Evolutionary conservation across 2,797 vertebrate species (phyloP).

Genomic region (Ambastaia sidthimunki): DNA sequence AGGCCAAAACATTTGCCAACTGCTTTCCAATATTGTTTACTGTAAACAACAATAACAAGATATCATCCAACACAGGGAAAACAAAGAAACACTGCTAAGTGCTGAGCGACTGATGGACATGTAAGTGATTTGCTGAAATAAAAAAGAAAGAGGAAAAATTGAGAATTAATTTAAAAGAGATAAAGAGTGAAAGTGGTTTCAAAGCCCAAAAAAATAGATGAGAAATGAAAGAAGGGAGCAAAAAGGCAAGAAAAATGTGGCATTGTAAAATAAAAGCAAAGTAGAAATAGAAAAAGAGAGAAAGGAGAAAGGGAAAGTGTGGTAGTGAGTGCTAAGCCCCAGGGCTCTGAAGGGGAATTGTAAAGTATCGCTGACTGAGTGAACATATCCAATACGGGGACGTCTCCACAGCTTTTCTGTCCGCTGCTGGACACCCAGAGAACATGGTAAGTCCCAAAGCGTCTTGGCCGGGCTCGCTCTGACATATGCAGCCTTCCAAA

Average conservation of each 20-base stretch:
- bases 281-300: slow-evolving; percentile 46
- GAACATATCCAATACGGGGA: slow-evolving; percentile 88
- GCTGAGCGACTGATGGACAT: background rate
- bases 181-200: too few species aligned
- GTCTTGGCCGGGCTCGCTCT: slow-evolving; percentile 82
- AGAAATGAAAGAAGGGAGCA: slow-evolving; percentile 19
- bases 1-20: slow-evolving; percentile 70
- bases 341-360: slow-evolving; percentile 92
- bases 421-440: slow-evolving; percentile 84
- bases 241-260: slow-evolving; percentile 32
- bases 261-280: slow-evolving; percentile 22
- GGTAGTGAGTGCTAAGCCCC: slow-evolving; percentile 83
- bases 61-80: slow-evolving; percentile 63
- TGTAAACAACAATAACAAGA: slow-evolving; percentile 56
- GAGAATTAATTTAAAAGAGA: too few species aligned
- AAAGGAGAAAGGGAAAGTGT: slow-evolving; percentile 80
- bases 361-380: slow-evolving; percentile 93
- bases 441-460: slow-evolving; percentile 86
- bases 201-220: slow-evolving; percentile 6
- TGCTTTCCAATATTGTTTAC: slow-evolving; percentile 70
- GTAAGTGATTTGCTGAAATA: background rate
- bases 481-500: slow-evolving; percentile 90
- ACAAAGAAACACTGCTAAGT: background rate
- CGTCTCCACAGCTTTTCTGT: slow-evolving; percentile 82
- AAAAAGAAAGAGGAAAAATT: slow-evolving; percentile 4